Evolutionary conservation across 2,797 vertebrate species (phyloP).

Genomic region (Pipistrellus nathusii): DNA sequence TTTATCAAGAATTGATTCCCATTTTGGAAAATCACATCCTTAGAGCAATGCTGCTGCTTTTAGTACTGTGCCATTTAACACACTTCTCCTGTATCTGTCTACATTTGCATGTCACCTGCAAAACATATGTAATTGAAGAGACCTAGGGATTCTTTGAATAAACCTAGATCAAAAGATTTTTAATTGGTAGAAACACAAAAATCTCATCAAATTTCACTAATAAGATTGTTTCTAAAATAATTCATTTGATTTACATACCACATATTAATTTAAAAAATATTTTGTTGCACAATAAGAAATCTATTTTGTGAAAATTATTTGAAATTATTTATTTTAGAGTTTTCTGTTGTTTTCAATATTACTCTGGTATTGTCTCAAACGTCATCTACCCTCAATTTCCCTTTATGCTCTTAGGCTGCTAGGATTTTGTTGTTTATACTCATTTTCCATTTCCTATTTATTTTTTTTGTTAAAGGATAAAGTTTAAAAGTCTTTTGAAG

Average conservation of each 20-base stretch:
- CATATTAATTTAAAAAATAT: slow-evolving; percentile 10
- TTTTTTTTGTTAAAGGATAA: not conserved
- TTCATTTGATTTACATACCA: not conserved
- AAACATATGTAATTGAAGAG: not conserved
- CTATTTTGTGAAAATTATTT: not conserved
- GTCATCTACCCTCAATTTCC: not conserved
- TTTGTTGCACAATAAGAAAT: not conserved
- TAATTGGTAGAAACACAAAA: not conserved
- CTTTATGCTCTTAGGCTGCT: not conserved
- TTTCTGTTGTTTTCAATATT: not conserved
- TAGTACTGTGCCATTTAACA: not conserved
- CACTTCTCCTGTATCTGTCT: not conserved
- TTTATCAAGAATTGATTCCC: not conserved
- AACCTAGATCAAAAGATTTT: not conserved
- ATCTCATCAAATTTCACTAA: slow-evolving; percentile 39
- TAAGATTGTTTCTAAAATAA: slow-evolving; percentile 9
- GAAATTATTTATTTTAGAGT: not conserved
- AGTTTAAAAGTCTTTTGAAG: not conserved
- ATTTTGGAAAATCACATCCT: not conserved
- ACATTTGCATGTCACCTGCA: not conserved
- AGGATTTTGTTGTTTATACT: not conserved
- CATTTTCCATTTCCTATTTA: not conserved
- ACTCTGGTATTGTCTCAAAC: not conserved
- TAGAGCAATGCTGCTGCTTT: not conserved
- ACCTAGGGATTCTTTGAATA: not conserved